Evolutionary conservation across 2,888 invertebrate species (phyloP).

Genomic region (Scaptomyza parva): DNA sequence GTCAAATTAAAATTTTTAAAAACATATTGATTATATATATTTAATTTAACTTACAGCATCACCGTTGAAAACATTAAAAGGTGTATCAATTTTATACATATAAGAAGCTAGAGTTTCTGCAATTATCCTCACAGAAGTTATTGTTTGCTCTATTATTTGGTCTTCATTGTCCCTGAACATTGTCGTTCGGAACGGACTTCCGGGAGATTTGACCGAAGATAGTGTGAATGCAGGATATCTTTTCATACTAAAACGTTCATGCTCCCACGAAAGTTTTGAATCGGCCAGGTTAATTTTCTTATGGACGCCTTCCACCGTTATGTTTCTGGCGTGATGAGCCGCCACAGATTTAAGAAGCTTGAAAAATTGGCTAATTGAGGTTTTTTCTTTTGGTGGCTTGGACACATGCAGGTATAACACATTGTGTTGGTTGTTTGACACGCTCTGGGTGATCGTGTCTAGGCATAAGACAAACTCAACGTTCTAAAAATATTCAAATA

Average conservation of each 20-base stretch:
- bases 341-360: slow-evolving; percentile 88
- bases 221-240: slow-evolving; percentile 96
- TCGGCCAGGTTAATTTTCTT: slow-evolving; percentile 99
- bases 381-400: slow-evolving; percentile 95
- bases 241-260: slow-evolving; percentile 97
- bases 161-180: slow-evolving; percentile 81
- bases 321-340: slow-evolving; percentile 84
- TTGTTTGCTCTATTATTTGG: slow-evolving; percentile 68
- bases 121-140: slow-evolving; percentile 89
- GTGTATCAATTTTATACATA: slow-evolving; percentile 89
- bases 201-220: slow-evolving; percentile 88
- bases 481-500: slow-evolving; percentile 86
- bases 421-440: slow-evolving; percentile 70
- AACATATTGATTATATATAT: not conserved
- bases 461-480: slow-evolving; percentile 95
- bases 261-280: slow-evolving; percentile 96
- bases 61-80: slow-evolving; percentile 89
- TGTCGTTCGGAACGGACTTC: slow-evolving; percentile 81
- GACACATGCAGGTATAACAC: slow-evolving; percentile 95
- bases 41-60: slow-evolving; percentile 88
- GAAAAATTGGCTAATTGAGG: slow-evolving; percentile 89
- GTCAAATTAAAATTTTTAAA: not conserved
- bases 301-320: slow-evolving; percentile 90
- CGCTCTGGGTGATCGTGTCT: slow-evolving; percentile 90
- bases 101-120: slow-evolving; percentile 94